These are phyloP conservation scores for Procambarus clarkii DNA, from an alignment of 1,140 invertebrate genomes.

Conservation along the genomic window DNA sequence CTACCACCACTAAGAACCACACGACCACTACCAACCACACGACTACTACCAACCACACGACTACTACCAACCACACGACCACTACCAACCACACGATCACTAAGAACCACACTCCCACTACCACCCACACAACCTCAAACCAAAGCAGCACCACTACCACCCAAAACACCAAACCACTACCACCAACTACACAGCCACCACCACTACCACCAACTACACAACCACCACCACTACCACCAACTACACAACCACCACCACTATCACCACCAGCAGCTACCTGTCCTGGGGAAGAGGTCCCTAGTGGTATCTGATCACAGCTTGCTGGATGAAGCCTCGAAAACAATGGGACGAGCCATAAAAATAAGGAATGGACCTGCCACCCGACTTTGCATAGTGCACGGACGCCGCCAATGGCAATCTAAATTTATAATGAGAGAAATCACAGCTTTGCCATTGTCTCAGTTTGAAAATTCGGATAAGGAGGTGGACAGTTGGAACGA, in stretches of 20 bases:
- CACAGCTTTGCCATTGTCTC: conserved; percentile 28
- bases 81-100: too few species aligned
- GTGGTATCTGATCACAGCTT: conserved; percentile 11
- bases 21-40: too few species aligned
- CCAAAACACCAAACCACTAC: too few species aligned
- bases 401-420: conserved; percentile 46
- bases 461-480: conserved; percentile 34
- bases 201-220: too few species aligned
- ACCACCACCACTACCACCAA: background rate
- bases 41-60: too few species aligned
- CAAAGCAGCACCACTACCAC: too few species aligned
- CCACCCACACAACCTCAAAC: too few species aligned
- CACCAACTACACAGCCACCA: too few species aligned
- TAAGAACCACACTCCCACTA: too few species aligned
- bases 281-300: background rate
- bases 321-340: conserved; percentile 22
- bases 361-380: conserved; percentile 19
- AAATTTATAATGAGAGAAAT: conserved; percentile 59
- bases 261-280: background rate
- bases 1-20: too few species aligned
- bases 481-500: conserved; percentile 14
- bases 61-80: too few species aligned
- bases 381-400: conserved; percentile 44
- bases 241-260: background rate
- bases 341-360: conserved; percentile 29